Conservation (phyloP, 2,113 vertebrate species). For the Gila orcuttii region DNA sequence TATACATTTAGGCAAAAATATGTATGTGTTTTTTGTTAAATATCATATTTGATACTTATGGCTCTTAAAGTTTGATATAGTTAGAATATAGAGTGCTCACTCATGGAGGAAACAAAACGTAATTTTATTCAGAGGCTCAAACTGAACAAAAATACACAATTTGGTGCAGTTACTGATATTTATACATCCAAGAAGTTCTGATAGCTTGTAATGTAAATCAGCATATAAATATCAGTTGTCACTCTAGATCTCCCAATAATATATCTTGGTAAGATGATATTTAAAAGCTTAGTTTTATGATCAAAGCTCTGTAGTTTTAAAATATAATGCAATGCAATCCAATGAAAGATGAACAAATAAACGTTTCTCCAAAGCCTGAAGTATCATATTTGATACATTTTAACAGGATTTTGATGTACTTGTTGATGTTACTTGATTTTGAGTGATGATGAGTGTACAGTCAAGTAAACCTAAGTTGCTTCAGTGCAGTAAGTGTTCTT, state of each 20-base stretch:
- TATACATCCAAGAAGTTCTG: neutral
- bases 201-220: neutral
- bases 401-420: neutral
- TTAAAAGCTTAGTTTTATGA: neutral
- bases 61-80: too few relatives aligned
- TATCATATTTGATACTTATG: too few relatives aligned
- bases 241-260: neutral
- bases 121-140: neutral
- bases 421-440: neutral
- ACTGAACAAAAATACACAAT: neutral
- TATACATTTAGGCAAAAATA: too few relatives aligned
- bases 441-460: neutral
- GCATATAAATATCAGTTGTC: neutral
- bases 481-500: neutral
- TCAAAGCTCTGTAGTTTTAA: neutral
- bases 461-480: neutral
- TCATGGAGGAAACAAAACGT: too few relatives aligned
- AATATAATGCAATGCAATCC: too few relatives aligned
- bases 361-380: neutral
- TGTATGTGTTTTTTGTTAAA: too few relatives aligned
- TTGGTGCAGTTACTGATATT: neutral
- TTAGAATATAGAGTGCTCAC: too few relatives aligned
- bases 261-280: neutral
- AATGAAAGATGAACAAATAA: too few relatives aligned
- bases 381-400: neutral